A percentile compares a stretch with the other conserved stretches of the same genome.
Evolutionary conservation across 1,140 invertebrate genomes (phyloP).

Genomic region (Dufourea novaeangliae): DNA sequence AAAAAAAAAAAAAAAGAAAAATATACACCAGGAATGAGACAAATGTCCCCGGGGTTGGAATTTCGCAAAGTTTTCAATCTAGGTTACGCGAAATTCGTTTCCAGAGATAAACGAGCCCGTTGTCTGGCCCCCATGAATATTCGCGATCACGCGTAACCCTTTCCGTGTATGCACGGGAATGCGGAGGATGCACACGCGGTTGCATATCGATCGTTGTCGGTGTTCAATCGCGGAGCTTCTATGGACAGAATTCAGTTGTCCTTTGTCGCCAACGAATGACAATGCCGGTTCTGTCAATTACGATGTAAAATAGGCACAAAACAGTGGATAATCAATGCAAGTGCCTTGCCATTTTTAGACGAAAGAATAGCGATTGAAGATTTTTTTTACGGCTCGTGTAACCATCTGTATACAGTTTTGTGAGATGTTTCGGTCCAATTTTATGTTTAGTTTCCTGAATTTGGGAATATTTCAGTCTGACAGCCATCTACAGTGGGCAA

Average conservation of each 20-base stretch:
- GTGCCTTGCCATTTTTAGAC: too few species aligned
- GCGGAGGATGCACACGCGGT: background rate
- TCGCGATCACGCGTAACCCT: slow-evolving; percentile 37
- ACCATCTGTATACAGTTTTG: too few species aligned
- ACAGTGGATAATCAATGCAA: too few species aligned
- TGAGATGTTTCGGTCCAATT: too few species aligned
- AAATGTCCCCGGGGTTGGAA: slow-evolving; percentile 8
- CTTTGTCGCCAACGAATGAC: background rate
- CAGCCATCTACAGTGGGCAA: too few species aligned
- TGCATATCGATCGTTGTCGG: slow-evolving; percentile 20
- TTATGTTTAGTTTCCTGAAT: too few species aligned
- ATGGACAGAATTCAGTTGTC: background rate
- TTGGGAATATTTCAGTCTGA: too few species aligned
- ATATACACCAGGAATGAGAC: slow-evolving; percentile 4
- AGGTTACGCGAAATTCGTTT: slow-evolving; percentile 46
- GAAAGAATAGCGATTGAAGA: too few species aligned
- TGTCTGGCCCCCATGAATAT: slow-evolving; percentile 37
- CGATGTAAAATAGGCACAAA: background rate
- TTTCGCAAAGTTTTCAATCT: slow-evolving; percentile 24
- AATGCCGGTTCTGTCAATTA: background rate
- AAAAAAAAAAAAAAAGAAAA: background rate
- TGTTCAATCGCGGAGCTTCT: background rate
- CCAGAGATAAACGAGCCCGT: slow-evolving; percentile 38
- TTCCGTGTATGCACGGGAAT: background rate
- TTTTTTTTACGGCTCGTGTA: too few species aligned